Base-by-base conservation (phyloP, 2,113 vertebrate genomes). In the Paradoxurus hermaphroditus region DNA sequence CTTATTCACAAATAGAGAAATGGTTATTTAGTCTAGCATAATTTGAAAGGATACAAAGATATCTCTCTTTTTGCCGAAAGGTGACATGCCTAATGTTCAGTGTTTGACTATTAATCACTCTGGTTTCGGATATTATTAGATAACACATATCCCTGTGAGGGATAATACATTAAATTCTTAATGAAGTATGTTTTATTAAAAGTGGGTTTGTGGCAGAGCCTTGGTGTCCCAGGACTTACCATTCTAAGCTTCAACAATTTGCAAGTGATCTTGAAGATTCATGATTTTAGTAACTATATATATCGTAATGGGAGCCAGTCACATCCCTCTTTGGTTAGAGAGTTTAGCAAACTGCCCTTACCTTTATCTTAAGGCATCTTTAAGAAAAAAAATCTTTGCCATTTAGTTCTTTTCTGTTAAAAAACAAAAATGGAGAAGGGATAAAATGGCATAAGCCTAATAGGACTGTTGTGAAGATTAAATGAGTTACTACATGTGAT, bases 171-270 rank as follows among this genome's bases (percentile, higher is more conserved):
- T 86, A 86, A 72, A 21, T 36, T 91, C 34, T 91, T 63, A 68
- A 72, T 65, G 46, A 89, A 41, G 34, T 51, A 70, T n/a, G 18
- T 36, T n/a, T 53, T 88, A n/a, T 87, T 82, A 82, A 91, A 29
- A 86, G 36, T 94, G 31, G 25, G 13, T 70, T 81, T 92, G n/a
- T 82, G 87, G 59, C 44, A 96, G 95, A 96, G 41, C 5, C 25
- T 29, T 75, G 31, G 7, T 51, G n/a, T 72, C 62, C 18, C 18
- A 75, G 36, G 49, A 36, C 62, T 97, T 83, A n/a, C 34, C 11
- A 19, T 68, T 62, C 41, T 81, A 92, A 84, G 27, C 31, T 46
- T 77, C 73, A 56, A 0, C 0, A 36, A 83, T 82, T 95, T 75
- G 14, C 46, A 73, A 93, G 41, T 83, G 16, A 84, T 79, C 36